Percentiles rank a stretch among this genome's conserved stretches.
Conservation (phyloP, 2,888 invertebrate genomes). For the Melolontha melolontha region DNA sequence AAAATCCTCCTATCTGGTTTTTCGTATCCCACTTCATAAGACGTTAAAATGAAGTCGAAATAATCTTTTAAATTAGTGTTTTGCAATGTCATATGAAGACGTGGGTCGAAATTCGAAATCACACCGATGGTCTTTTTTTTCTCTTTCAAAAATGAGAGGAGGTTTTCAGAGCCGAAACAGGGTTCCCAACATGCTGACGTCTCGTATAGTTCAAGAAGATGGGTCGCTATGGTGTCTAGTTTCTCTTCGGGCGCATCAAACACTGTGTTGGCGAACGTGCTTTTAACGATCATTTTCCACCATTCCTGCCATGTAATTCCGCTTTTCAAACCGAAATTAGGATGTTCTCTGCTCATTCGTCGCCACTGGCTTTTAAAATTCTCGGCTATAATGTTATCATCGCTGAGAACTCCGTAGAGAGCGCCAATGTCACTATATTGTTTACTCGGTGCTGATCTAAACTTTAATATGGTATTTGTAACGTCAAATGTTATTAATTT, state of each 20-base stretch:
- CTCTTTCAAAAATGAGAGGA: conserved; percentile 72
- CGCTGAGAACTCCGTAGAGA: conserved; percentile 75
- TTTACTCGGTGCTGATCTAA: conserved; percentile 76
- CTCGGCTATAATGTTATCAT: conserved; percentile 69
- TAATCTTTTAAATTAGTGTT: conserved; percentile 75
- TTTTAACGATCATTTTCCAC: conserved; percentile 81
- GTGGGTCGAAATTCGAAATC: conserved; percentile 90
- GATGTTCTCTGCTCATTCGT: conserved; percentile 75
- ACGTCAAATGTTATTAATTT: conserved; percentile 88
- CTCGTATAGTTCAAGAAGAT: conserved; percentile 77
- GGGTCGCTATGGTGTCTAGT: conserved; percentile 68
- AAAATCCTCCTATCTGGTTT: conserved; percentile 86
- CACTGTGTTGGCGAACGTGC: conserved; percentile 73
- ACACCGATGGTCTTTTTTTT: conserved; percentile 73
- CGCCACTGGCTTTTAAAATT: conserved; percentile 77
- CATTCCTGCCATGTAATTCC: conserved; percentile 82
- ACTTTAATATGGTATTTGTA: conserved; percentile 85
- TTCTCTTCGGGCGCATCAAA: conserved; percentile 60
- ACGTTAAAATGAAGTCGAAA: conserved; percentile 85
- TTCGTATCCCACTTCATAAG: conserved; percentile 78
- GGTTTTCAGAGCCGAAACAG: conserved; percentile 73
- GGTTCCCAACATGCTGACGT: conserved; percentile 81
- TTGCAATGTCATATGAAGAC: conserved; percentile 76
- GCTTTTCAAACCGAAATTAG: conserved; percentile 81
- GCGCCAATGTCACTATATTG: conserved; percentile 80